Evolutionary conservation across 2,113 vertebrate genomes (phyloP).

Genomic region (Rhinopomastus cyanomelas): DNA sequence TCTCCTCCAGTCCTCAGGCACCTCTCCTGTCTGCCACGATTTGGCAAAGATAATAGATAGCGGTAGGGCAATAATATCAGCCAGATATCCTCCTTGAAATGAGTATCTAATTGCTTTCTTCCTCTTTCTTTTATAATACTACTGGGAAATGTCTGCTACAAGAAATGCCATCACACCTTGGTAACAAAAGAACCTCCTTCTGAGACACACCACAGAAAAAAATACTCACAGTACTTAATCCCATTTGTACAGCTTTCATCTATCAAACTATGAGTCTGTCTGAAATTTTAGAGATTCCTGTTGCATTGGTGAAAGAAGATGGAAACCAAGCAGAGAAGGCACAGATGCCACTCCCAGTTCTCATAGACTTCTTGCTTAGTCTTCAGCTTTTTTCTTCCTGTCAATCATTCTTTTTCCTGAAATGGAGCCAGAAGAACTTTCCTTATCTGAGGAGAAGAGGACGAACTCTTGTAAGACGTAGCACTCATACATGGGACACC

Average conservation of each 20-base stretch:
- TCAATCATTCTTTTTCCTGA: not conserved
- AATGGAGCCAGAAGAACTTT: not conserved
- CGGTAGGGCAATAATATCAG: too few species aligned
- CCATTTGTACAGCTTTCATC: not conserved
- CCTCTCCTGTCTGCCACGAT: too few species aligned
- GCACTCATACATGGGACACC: not conserved
- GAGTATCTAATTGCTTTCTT: not conserved
- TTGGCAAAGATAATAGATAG: too few species aligned
- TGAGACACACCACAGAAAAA: not conserved
- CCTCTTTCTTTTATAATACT: constrained; percentile 62
- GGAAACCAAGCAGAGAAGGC: not conserved
- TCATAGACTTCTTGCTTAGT: not conserved
- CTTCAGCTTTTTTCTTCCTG: not conserved
- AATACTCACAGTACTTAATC: not conserved
- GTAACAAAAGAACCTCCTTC: not conserved
- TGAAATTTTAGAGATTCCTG: not conserved
- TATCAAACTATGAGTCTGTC: not conserved
- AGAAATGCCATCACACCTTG: not conserved
- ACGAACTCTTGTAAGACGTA: not conserved
- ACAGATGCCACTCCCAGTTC: not conserved
- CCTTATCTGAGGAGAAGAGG: not conserved
- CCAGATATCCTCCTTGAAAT: not conserved
- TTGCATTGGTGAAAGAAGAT: not conserved
- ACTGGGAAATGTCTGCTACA: constrained; percentile 69
- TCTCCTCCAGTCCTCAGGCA: too few species aligned